Evolutionary conservation across 2,797 vertebrate genomes (phyloP), one percentile per base, ranked within the genome.

Genomic region (Centroberyx gerrardi): DNA sequence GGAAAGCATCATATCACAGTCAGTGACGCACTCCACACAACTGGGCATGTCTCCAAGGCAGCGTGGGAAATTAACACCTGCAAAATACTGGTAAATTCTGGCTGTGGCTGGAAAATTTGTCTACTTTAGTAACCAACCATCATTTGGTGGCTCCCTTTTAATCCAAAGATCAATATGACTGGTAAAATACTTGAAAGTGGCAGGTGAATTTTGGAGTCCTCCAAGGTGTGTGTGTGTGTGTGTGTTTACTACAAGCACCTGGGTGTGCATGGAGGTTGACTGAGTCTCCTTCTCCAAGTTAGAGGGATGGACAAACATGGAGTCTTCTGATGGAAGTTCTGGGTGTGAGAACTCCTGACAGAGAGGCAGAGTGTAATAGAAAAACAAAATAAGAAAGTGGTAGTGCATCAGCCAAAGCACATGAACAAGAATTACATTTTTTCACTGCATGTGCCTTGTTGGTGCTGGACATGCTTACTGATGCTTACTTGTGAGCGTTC

Each of bases 251-350:
- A 22, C 15, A 42, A 56, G 62, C 65, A 93, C 92, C 91, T 93
- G 88, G 51, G 89, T 86, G 72, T 80, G 68, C 17, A 81, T 22
- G 15, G 81, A 77, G 4, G 83, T 74, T 5, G 80, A 80, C 61
- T 79, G 85, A 29, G 71, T 86, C 44, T 80, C 76, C 40, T 58
- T 75, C 48, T 75, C 69, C 65, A 62, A 3, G 46, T 17, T 36
- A 36, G 93, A 82, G 0, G 78, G 89, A 74, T 93, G 87, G 56
- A 92, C 91, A 72, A 92, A 80, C 84, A 93, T 80, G 38, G 94
- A 94, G 75, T 92, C 92, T 51, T 95, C 94, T 68, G 92, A 94
- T 6, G 90, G 90, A 36, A 93, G 85, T 22, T 90, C 87, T 66
- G 90, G 89, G 64, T 80, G 79, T 8, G 54, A 78, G 17, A 80